These are phyloP conservation scores for Tetragonisca angustula DNA, from an alignment of 2,888 invertebrate species.

Conservation along the genomic window DNA sequence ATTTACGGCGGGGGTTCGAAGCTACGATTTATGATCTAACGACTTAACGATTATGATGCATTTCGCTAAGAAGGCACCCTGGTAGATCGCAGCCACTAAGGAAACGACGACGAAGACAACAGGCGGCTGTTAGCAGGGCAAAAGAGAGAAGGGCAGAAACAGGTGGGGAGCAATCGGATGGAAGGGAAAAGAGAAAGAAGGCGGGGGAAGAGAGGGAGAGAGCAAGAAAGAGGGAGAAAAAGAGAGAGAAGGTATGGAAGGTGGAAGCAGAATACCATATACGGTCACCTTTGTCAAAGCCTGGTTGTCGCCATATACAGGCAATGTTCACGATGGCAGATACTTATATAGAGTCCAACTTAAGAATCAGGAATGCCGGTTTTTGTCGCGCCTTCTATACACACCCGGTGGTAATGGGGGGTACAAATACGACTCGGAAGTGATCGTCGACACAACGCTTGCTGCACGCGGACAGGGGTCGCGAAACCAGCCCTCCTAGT, in stretches of 20 bases:
- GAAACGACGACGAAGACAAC: constrained; percentile 35
- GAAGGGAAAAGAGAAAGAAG: constrained; percentile 44
- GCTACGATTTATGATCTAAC: constrained; percentile 72
- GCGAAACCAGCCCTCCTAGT: constrained; percentile 41
- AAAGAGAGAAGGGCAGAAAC: constrained; percentile 50
- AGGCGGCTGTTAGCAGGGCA: constrained; percentile 22
- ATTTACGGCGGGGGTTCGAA: constrained; percentile 57
- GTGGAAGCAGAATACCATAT: constrained; percentile 82
- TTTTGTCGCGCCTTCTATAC: constrained; percentile 79
- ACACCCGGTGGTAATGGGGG: constrained; percentile 73
- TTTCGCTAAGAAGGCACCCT: constrained; percentile 55
- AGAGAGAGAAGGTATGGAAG: constrained; percentile 76
- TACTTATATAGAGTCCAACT: constrained; percentile 82
- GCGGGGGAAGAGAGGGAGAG: constrained; percentile 26
- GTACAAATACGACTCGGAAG: constrained; percentile 73
- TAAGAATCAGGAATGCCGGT: constrained; percentile 82
- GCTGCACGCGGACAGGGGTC: constrained; percentile 41
- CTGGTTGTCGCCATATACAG: constrained; percentile 83
- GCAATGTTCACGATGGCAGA: constrained; percentile 83
- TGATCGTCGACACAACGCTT: constrained; percentile 59
- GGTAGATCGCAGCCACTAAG: constrained; percentile 42
- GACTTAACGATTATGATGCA: constrained; percentile 49
- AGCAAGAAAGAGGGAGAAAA: constrained; percentile 35
- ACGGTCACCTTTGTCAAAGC: constrained; percentile 83
- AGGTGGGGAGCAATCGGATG: constrained; percentile 37